These are phyloP conservation scores for Drosophila fulvimacula DNA, from an alignment of 2,888 invertebrate species.

Conservation along the genomic window DNA sequence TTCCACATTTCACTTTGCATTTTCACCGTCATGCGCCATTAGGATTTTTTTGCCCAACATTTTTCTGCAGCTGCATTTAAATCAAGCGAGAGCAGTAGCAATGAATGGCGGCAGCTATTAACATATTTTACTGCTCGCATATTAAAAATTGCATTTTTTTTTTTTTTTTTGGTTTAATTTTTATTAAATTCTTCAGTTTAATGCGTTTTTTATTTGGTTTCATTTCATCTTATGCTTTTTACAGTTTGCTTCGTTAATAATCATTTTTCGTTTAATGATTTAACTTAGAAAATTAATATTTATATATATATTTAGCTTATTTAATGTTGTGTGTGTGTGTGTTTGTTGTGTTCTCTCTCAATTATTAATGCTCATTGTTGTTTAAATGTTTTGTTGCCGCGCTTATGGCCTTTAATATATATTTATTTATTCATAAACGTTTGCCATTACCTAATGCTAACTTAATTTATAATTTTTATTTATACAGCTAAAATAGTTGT, in stretches of 20 bases:
- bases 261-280: conserved; percentile 42
- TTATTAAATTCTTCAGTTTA: conserved; percentile 78
- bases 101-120: conserved; percentile 32
- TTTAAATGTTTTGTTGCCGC: conserved; percentile 51
- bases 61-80: conserved; percentile 23
- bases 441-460: conserved; percentile 50
- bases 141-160: conserved; percentile 7
- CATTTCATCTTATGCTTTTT: conserved; percentile 65
- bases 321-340: conserved; percentile 28
- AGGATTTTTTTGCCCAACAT: conserved; percentile 21
- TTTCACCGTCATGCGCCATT: conserved; percentile 42
- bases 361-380: conserved; percentile 52
- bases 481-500: conserved; percentile 62
- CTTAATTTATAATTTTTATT: conserved; percentile 52
- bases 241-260: conserved; percentile 57
- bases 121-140: conserved; percentile 4
- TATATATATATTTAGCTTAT: conserved; percentile 40
- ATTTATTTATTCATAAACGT: conserved; percentile 52
- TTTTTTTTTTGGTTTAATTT: conserved; percentile 58
- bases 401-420: conserved; percentile 32
- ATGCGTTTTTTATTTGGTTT: conserved; percentile 69
- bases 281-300: conserved; percentile 53
- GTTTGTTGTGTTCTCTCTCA: conserved; percentile 41
- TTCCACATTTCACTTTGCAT: conserved; percentile 60
- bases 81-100: conserved; percentile 7